Percentiles rank a stretch among this genome's conserved stretches.
These are phyloP conservation scores for Liasis olivaceus DNA, from an alignment of 2,797 vertebrate genomes.

Conservation along the genomic window DNA sequence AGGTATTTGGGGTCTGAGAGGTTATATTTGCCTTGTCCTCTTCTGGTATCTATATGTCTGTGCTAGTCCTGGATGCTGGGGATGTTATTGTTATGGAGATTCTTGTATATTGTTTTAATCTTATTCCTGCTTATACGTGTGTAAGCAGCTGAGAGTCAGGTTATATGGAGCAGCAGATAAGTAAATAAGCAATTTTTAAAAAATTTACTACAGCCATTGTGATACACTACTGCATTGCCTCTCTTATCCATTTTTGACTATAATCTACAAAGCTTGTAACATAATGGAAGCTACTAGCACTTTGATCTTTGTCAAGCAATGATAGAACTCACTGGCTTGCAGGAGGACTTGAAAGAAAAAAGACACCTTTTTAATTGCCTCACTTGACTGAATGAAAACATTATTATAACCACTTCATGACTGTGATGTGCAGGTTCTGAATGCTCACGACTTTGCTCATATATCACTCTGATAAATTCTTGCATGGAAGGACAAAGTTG, in stretches of 20 bases:
- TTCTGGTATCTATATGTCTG: too few relatives aligned
- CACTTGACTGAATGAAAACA: background rate
- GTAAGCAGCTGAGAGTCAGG: too few relatives aligned
- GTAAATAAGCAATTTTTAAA: too few relatives aligned
- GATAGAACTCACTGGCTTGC: background rate
- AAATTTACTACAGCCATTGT: background rate
- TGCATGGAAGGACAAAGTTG: background rate
- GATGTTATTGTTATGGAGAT: too few relatives aligned
- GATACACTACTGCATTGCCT: background rate
- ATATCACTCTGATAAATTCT: background rate
- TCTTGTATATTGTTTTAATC: too few relatives aligned
- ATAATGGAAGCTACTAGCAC: background rate
- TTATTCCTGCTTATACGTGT: too few relatives aligned
- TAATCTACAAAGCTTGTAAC: background rate
- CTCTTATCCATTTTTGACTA: background rate
- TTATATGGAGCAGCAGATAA: too few relatives aligned
- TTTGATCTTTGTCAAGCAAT: background rate
- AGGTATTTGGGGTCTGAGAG: too few relatives aligned
- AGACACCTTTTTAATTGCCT: background rate
- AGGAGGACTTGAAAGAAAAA: background rate
- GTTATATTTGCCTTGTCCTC: too few relatives aligned
- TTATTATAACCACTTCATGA: background rate
- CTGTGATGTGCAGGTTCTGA: background rate
- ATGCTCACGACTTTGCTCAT: background rate
- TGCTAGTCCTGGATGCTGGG: too few relatives aligned